Percentiles rank a stretch among this genome's conserved stretches.
Evolutionary conservation across 2,113 vertebrate species (phyloP).

Genomic region (Toxotes chatareus): DNA sequence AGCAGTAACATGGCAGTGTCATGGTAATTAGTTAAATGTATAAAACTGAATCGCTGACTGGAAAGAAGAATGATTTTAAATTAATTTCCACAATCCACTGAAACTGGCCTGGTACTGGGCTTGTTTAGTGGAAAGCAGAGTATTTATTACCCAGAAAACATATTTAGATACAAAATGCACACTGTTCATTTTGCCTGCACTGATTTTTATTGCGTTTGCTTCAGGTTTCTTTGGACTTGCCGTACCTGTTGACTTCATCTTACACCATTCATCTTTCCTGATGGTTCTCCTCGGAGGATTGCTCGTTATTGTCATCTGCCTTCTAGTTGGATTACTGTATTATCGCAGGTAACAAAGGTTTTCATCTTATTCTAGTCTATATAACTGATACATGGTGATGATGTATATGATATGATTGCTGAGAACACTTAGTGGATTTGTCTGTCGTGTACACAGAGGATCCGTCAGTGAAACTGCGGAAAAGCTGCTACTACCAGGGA

Average conservation of each 20-base stretch:
- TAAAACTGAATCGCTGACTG: too few relatives aligned
- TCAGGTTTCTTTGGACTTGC: constrained; percentile 83
- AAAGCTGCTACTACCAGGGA: constrained; percentile 78
- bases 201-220: background rate
- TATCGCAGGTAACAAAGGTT: constrained; percentile 87
- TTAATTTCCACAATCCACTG: too few relatives aligned
- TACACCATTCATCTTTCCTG: constrained; percentile 87
- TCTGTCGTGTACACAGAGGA: constrained; percentile 73
- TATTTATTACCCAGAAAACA: background rate
- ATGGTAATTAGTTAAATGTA: too few relatives aligned
- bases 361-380: background rate
- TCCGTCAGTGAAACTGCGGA: constrained; percentile 70
- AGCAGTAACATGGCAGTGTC: background rate
- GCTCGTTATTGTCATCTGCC: constrained; percentile 83
- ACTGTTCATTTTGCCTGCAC: background rate
- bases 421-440: background rate
- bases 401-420: background rate
- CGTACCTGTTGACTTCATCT: constrained; percentile 85
- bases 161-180: background rate
- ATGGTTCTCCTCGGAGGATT: constrained; percentile 88
- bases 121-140: background rate
- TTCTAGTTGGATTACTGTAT: constrained; percentile 87
- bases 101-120: background rate
- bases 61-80: too few relatives aligned
- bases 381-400: background rate